A percentile compares a stretch with the other conserved stretches of the same genome.
Evolutionary conservation across 2,113 vertebrate genomes (phyloP).

Genomic region (Lepisosteus osseus): DNA sequence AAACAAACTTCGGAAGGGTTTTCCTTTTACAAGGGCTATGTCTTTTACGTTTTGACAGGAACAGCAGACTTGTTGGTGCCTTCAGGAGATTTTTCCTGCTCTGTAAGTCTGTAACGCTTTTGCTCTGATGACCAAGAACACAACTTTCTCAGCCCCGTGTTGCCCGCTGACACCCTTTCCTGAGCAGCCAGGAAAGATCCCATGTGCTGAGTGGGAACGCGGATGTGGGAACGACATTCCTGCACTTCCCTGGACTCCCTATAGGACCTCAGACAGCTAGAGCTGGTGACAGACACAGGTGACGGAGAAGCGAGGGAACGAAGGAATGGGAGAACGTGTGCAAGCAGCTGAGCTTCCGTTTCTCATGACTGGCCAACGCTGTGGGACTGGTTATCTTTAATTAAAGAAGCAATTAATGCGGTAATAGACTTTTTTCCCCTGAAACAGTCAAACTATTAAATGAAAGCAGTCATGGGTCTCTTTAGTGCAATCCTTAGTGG

Average conservation of each 20-base stretch:
- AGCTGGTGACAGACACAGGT: background rate
- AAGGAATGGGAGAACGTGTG: background rate
- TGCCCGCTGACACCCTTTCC: too few relatives aligned
- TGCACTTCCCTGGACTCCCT: background rate
- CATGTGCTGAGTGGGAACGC: too few relatives aligned
- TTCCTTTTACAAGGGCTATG: too few relatives aligned
- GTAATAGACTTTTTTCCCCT: conserved; percentile 23
- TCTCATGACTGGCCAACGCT: conserved; percentile 27
- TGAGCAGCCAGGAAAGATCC: too few relatives aligned
- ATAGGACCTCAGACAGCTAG: background rate
- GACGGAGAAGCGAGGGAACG: background rate
- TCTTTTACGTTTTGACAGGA: too few relatives aligned
- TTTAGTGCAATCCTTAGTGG: background rate
- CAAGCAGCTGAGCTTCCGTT: conserved; percentile 11
- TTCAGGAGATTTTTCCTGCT: too few relatives aligned
- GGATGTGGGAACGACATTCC: too few relatives aligned
- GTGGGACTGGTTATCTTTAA: conserved; percentile 36
- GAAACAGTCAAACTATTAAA: conserved; percentile 21
- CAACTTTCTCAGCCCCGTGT: too few relatives aligned
- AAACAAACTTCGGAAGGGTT: too few relatives aligned
- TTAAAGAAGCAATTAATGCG: conserved; percentile 46
- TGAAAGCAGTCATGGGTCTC: background rate
- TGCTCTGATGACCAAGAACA: too few relatives aligned
- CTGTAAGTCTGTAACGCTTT: too few relatives aligned
- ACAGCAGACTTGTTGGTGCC: too few relatives aligned